Base-by-base conservation (phyloP, 2,113 vertebrate species). In the Indicator indicator region DNA sequence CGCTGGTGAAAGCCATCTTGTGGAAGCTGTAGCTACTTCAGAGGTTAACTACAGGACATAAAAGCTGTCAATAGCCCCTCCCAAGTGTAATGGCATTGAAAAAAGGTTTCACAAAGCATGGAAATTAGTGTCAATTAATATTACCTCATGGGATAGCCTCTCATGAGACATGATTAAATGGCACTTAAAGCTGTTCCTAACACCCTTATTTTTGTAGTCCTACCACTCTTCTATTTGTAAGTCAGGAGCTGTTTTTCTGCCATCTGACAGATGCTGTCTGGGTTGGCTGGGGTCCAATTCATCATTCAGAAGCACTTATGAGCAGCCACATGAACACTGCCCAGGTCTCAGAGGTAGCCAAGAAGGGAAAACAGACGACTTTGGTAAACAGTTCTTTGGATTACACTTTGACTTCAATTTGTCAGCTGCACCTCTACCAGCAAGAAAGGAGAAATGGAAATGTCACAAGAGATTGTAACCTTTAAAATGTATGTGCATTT, bases 401-500 rank as follows among this genome's bases (percentile, higher is more conserved):
- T 96, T 92, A 71, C 52, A 30, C 74, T 91, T 82, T 84, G 79
- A 4, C 88, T 89, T 69, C 74, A 16, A 28, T 79, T 89, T 95
- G 91, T 82, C 86, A 91, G 83, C 78, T 68, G 63, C 75, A 94
- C 50, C 76, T 94, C 72, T 86, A 78, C 3, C 83, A 92, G 89
- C 65, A 70, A 85, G 81, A 79, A 50, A 23, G 91, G 55, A 75
- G 82, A 84, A 77, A 23, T 16, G 60, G 68, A 94, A 96, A 95
- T 90, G 90, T 75, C 94, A 82, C 32, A 28, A 42, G 85, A 95
- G 72, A 72, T 40, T 71, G 7, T 75, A 88, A 91, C 88, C 88
- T 96, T 97, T 96, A 76, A 96, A 94, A 82, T 33, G 24, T 3
- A 83, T 71, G 48, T 46, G n/a, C 19, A 27, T 76, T 80, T 28